A percentile compares a stretch with the other conserved stretches of the same genome.
Evolutionary conservation across 1,140 invertebrate genomes (phyloP).

Genomic region (Phymastichus coffea): DNA sequence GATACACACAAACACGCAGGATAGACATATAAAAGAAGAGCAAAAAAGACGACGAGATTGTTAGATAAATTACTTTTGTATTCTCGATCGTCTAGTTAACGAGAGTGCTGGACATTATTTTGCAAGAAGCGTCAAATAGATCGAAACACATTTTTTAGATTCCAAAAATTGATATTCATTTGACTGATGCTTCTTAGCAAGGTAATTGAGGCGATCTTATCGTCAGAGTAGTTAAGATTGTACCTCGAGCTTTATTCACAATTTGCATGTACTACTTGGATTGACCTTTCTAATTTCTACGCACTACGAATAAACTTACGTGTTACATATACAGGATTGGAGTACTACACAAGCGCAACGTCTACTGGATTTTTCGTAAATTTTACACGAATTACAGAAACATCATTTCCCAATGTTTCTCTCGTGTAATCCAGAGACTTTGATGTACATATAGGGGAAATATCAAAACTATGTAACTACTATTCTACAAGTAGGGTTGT

Average conservation of each 20-base stretch:
- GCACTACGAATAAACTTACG: not conserved
- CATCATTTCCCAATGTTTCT: not conserved
- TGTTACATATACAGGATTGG: conserved; percentile 5
- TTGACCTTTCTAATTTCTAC: not conserved
- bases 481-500: conserved; percentile 7
- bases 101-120: conserved; percentile 3
- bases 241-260: not conserved
- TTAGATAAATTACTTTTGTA: conserved; percentile 32
- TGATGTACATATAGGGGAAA: not conserved
- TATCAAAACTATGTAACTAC: not conserved
- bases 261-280: not conserved
- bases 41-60: conserved; percentile 34
- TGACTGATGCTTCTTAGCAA: too few species aligned
- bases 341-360: not conserved
- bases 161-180: not conserved
- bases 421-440: not conserved
- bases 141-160: not conserved
- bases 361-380: not conserved
- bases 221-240: too few species aligned
- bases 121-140: not conserved
- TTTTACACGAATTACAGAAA: not conserved
- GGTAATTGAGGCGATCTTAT: too few species aligned
- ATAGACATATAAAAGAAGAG: conserved; percentile 40
- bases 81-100: conserved; percentile 30
- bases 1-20: conserved; percentile 17